Base-by-base conservation (phyloP, 2,888 invertebrate species). In the Carterocephalus palaemon region DNA sequence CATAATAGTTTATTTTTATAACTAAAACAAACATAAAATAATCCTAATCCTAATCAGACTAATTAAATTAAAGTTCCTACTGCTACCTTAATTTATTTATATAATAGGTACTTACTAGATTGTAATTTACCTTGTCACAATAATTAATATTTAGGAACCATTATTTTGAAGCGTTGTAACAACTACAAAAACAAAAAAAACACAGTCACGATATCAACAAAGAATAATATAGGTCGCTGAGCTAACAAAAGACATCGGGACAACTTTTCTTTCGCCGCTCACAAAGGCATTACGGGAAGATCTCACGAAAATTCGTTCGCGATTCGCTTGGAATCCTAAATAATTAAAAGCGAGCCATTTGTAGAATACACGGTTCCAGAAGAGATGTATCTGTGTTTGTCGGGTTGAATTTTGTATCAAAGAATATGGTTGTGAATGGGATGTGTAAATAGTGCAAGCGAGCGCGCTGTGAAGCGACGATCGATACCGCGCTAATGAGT, bases 401-500 rank as follows among this genome's bases (percentile, higher is more conserved):
- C n/a, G n/a, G 22, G 20, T 19, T 34, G 22, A 38, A n/a, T 20
- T 32, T 17, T 12, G 22, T 15, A 15, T 42, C 17, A 20, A 34
- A 20, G 42, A 28, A 34, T 29, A 24, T 8, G 8, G 8, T 24
- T 24, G 43, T 45, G 23, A 31, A 37, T 31, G 37, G 15, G 13
- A 37, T 40, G 31, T 40, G 40, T 40, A 31, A 40, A 40, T 45
- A 45, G 45, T 43, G 42, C 42, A 46, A 34, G 24, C 31, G 32
- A 34, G 48, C 45, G 34, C 43, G 17, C 47, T 33, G 48, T 22
- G 46, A 52, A 47, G 48, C 47, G 48, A 33, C 63, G 73, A 75
- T 78, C 77, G 70, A 79, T 79, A 74, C 63, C 57, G 56, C 66
- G 64, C 72, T 80, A 81, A 81, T 80, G 80, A 80, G 71, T 60